Evolutionary conservation across 2,888 invertebrate genomes (phyloP).

Genomic region (Kryphioiulus occultus): DNA sequence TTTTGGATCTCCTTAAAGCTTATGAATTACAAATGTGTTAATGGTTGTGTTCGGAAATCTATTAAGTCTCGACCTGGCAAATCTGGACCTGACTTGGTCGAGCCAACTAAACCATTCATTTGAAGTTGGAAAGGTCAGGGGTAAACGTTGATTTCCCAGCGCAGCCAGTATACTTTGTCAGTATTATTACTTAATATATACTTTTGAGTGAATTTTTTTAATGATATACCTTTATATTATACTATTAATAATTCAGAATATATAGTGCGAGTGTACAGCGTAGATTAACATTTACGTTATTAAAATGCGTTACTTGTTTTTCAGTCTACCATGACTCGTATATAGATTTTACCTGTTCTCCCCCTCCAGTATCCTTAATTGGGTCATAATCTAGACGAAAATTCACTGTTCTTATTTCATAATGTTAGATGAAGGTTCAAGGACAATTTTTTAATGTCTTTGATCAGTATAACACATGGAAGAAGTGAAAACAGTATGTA

Average conservation of each 20-base stretch:
- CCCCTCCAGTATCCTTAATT: neutral
- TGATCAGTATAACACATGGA: neutral
- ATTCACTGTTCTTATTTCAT: neutral
- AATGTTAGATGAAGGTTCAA: neutral
- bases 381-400: neutral
- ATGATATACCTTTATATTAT: neutral
- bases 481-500: neutral
- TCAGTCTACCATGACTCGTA: neutral
- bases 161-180: slow-evolving; percentile 28
- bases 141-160: neutral
- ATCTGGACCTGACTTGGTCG: neutral
- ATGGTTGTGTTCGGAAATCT: neutral
- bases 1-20: neutral
- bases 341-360: neutral
- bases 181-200: slow-evolving; percentile 27
- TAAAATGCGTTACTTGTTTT: slow-evolving; percentile 11
- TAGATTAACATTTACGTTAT: slow-evolving; percentile 26
- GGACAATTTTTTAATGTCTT: neutral
- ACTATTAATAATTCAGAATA: neutral
- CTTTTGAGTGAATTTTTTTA: slow-evolving; percentile 28
- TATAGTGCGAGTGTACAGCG: neutral
- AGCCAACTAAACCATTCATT: neutral
- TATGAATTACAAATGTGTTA: slow-evolving; percentile 18
- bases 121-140: neutral
- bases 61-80: neutral